These are phyloP conservation scores for Hirudo medicinalis DNA, from an alignment of 1,140 invertebrate genomes.

Conservation along the genomic window DNA sequence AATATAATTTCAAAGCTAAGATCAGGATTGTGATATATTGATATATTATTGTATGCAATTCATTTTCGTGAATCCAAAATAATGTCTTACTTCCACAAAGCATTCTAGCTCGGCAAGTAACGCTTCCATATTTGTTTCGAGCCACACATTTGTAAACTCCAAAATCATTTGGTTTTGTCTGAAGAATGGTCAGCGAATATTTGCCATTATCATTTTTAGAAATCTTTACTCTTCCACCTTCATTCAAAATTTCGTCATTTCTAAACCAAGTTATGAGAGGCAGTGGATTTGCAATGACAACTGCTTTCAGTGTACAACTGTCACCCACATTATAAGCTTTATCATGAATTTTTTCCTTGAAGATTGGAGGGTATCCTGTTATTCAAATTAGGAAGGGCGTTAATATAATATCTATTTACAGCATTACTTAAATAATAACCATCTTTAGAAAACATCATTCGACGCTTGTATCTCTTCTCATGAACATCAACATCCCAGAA, in stretches of 20 bases:
- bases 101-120: conserved; percentile 44
- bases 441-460: conserved; percentile 4
- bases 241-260: conserved; percentile 40
- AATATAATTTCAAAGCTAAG: conserved; percentile 15
- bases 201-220: conserved; percentile 45
- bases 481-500: conserved; percentile 10
- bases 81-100: conserved; percentile 40
- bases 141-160: conserved; percentile 92
- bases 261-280: conserved; percentile 80
- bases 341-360: conserved; percentile 22
- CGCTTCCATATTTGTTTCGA: conserved; percentile 45
- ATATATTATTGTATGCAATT: background rate
- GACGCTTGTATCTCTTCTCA: background rate
- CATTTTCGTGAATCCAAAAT: background rate
- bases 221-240: conserved; percentile 30
- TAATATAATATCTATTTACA: background rate
- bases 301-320: conserved; percentile 62
- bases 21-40: conserved; percentile 9
- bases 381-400: background rate
- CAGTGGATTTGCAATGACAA: conserved; percentile 73
- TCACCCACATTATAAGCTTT: conserved; percentile 62
- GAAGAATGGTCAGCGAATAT: conserved; percentile 48
- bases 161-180: conserved; percentile 44
- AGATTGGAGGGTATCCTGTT: conserved; percentile 19
- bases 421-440: background rate